Evolutionary conservation across 2,888 invertebrate species (phyloP).

Genomic region (Cyaniris semiargus): DNA sequence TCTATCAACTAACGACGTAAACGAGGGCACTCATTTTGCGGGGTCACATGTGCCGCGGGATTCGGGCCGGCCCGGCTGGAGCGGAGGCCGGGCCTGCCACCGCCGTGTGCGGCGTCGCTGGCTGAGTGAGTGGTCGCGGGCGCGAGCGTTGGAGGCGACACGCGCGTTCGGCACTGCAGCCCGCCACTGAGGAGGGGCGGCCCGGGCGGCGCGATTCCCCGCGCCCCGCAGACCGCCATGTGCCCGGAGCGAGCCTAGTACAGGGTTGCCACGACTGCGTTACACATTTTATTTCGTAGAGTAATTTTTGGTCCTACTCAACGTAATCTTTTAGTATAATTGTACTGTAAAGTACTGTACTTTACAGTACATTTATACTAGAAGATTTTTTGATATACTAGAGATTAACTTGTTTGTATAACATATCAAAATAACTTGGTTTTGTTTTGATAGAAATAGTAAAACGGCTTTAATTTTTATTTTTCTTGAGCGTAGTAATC

Average conservation of each 20-base stretch:
- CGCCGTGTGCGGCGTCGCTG: slow-evolving; percentile 74
- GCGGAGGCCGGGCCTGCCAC: slow-evolving; percentile 72
- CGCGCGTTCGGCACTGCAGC: slow-evolving; percentile 78
- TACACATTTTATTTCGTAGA: slow-evolving; percentile 38
- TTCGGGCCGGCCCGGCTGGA: slow-evolving; percentile 61
- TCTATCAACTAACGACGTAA: slow-evolving; percentile 76
- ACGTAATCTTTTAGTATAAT: not conserved
- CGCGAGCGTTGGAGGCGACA: slow-evolving; percentile 77
- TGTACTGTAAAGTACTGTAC: not conserved
- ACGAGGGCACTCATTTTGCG: slow-evolving; percentile 71
- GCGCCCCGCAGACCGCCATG: slow-evolving; percentile 59
- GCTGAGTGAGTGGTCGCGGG: slow-evolving; percentile 75
- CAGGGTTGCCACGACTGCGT: slow-evolving; percentile 75
- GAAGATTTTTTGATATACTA: too few species aligned
- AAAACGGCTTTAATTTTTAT: not conserved
- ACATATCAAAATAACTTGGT: not conserved
- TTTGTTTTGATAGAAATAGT: not conserved
- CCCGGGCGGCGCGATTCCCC: slow-evolving; percentile 69
- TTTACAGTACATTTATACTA: too few species aligned
- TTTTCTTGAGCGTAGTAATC: not conserved
- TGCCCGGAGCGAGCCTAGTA: slow-evolving; percentile 62
- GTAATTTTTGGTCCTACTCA: not conserved
- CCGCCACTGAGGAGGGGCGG: slow-evolving; percentile 80
- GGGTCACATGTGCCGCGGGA: slow-evolving; percentile 65
- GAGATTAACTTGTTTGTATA: not conserved